phyloP scores from a whole-genome alignment of 2,113 vertebrate species.

The Brachyhypopomus gauderio region DNA sequence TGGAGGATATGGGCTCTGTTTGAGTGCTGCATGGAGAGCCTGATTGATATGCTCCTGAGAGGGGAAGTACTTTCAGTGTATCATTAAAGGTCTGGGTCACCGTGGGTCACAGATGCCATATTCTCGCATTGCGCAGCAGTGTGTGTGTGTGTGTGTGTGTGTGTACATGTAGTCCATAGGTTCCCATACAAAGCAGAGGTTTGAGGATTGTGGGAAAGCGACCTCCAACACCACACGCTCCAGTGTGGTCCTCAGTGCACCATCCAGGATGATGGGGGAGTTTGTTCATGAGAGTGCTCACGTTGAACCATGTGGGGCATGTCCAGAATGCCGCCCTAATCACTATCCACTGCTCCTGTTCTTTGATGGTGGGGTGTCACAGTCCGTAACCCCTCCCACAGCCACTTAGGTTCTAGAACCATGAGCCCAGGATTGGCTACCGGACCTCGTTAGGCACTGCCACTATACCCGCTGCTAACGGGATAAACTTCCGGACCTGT shows the following conservation, averaged over 20 bases:
- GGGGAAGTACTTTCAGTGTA: not conserved
- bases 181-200: not conserved
- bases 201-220: constrained; percentile 29
- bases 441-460: too few species aligned
- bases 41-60: not conserved
- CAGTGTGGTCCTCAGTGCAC: not conserved
- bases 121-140: not conserved
- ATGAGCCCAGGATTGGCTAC: too few species aligned
- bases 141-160: not conserved
- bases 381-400: too few species aligned
- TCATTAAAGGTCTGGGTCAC: not conserved
- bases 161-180: not conserved
- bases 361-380: too few species aligned
- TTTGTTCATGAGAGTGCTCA: too few species aligned
- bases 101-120: not conserved
- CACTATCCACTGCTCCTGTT: too few species aligned
- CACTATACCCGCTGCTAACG: not conserved
- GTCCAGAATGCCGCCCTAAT: too few species aligned
- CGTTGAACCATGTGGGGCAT: too few species aligned
- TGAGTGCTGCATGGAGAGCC: not conserved
- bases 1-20: not conserved
- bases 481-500: not conserved
- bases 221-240: not conserved
- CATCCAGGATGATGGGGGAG: too few species aligned
- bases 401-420: too few species aligned